A percentile compares a stretch with the other conserved stretches of the same genome.
Conservation (phyloP, 2,888 invertebrate genomes). For the Ochropacha duplaris region DNA sequence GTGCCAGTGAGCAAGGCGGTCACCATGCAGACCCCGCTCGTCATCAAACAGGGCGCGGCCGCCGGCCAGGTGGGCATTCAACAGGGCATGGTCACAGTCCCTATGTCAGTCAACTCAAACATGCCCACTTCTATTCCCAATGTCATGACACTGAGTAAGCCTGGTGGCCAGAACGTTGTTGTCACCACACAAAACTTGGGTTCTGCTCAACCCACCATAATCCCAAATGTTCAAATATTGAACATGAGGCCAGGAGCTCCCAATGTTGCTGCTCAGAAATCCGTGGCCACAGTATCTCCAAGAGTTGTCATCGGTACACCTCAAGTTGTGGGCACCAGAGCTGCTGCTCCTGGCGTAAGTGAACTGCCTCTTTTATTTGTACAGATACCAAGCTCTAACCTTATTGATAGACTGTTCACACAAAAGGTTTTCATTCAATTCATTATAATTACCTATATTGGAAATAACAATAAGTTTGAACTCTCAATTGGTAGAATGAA, state of each 20-base stretch:
- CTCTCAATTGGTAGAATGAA: not conserved
- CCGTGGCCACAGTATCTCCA: conserved; percentile 89
- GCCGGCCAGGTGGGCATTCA: conserved; percentile 69
- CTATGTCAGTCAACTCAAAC: conserved; percentile 85
- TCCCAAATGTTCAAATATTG: conserved; percentile 92
- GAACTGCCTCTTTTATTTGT: conserved; percentile 9
- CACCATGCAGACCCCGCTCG: conserved; percentile 72
- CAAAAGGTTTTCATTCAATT: not conserved
- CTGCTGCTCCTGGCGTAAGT: conserved; percentile 91
- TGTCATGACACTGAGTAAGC: conserved; percentile 86
- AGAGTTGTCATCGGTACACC: conserved; percentile 92
- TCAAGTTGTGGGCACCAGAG: conserved; percentile 91
- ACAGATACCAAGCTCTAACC: not conserved
- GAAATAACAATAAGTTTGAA: not conserved
- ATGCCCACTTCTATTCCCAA: conserved; percentile 83
- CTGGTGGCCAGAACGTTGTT: conserved; percentile 76
- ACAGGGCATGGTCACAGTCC: conserved; percentile 84
- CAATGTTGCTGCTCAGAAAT: conserved; percentile 86
- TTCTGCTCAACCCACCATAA: conserved; percentile 84
- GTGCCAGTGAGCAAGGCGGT: conserved; percentile 50
- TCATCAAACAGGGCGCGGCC: conserved; percentile 71
- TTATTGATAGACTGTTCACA: not conserved
- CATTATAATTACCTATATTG: not conserved
- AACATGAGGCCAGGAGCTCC: conserved; percentile 91
- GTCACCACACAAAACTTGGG: conserved; percentile 84